Evolutionary conservation across 37 sponge, comb jelly and placozoan species (phyloP).

Genomic region (Axinella damicornis): DNA sequence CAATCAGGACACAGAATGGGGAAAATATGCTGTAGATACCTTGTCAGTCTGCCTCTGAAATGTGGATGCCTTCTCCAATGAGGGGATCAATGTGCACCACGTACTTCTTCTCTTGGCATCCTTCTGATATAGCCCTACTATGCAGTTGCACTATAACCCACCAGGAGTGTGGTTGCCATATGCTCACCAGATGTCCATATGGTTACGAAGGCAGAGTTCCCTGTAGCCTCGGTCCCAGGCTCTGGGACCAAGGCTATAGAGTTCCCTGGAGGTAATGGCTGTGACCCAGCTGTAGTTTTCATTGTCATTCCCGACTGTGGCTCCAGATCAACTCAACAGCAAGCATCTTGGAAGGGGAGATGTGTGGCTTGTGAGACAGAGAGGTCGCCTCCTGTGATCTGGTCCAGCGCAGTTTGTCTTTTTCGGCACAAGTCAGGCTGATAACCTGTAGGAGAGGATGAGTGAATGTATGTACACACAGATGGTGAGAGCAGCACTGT

Average conservation of each 20-base stretch:
- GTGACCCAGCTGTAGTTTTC: slow-evolving; percentile 28
- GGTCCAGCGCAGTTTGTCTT: slow-evolving; percentile 67
- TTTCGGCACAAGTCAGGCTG: slow-evolving; percentile 36
- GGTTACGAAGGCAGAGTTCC: slow-evolving; percentile 94
- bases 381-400: slow-evolving; percentile 79
- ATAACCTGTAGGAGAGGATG: slow-evolving; percentile 7
- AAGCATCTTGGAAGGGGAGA: slow-evolving; percentile 75
- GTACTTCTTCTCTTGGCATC: slow-evolving; percentile 67
- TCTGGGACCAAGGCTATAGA: slow-evolving; percentile 61
- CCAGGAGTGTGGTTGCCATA: too few relatives aligned
- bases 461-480: too few relatives aligned
- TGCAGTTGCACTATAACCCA: too few relatives aligned
- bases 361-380: slow-evolving; percentile 70
- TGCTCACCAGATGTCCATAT: slow-evolving; percentile 85
- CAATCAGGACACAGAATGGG: too few relatives aligned
- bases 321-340: slow-evolving; percentile 77
- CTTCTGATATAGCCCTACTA: too few relatives aligned
- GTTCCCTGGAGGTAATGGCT: slow-evolving; percentile 61
- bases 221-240: slow-evolving; percentile 92
- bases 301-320: slow-evolving; percentile 82
- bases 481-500: too few relatives aligned
- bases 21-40: too few relatives aligned
- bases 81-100: slow-evolving; percentile 86
- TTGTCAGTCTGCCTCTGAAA: slow-evolving; percentile 73
- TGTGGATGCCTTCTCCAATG: slow-evolving; percentile 80